Conservation (phyloP, 2,113 vertebrate genomes). For the Eubucco bourcierii region DNA sequence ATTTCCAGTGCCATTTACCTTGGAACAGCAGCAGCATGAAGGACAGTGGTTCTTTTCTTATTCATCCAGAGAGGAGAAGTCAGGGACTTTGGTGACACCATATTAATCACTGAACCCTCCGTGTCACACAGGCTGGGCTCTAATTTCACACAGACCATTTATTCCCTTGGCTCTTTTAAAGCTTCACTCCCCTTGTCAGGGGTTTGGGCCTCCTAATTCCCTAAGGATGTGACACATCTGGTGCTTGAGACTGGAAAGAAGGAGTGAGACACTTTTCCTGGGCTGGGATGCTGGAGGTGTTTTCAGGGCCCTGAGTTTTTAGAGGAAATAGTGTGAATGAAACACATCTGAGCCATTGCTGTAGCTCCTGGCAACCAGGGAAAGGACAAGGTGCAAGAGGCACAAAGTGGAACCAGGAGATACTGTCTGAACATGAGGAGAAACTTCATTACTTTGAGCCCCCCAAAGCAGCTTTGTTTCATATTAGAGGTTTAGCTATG, state of each 20-base stretch:
- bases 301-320: neutral
- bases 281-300: neutral
- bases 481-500: too few relatives aligned
- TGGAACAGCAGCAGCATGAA: neutral
- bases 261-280: neutral
- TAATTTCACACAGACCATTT: neutral
- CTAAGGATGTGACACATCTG: neutral
- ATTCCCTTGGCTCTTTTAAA: neutral
- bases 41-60: neutral
- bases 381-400: too few relatives aligned
- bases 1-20: neutral
- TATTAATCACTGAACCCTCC: neutral
- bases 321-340: neutral
- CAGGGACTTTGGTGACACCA: neutral
- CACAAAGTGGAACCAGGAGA: too few relatives aligned
- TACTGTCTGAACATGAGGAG: too few relatives aligned
- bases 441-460: neutral
- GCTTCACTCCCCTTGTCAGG: neutral
- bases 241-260: neutral
- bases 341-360: neutral
- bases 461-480: too few relatives aligned
- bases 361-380: neutral
- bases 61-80: neutral
- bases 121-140: neutral
- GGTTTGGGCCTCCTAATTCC: neutral